These are phyloP conservation scores for Tenthredo scrophulariae DNA, from an alignment of 2,888 invertebrate genomes.

Conservation along the genomic window DNA sequence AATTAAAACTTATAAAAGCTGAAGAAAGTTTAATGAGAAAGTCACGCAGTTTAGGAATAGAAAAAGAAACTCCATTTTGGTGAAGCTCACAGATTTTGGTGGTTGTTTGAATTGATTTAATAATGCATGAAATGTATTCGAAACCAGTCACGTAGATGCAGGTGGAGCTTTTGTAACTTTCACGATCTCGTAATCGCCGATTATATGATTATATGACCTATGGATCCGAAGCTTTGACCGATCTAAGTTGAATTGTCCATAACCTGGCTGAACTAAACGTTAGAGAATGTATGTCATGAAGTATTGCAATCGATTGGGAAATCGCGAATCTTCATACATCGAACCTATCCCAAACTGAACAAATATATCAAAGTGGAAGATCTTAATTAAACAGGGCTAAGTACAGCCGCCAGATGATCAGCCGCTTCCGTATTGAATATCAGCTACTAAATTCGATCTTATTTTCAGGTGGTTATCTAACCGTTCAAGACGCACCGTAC, in stretches of 20 bases:
- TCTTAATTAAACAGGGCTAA: background rate
- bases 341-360: background rate
- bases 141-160: background rate
- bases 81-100: background rate
- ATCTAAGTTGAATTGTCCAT: background rate
- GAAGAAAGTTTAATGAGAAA: background rate
- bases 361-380: background rate
- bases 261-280: background rate
- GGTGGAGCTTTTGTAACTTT: background rate
- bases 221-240: background rate
- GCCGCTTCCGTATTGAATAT: background rate
- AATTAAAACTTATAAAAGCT: background rate
- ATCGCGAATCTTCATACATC: background rate
- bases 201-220: background rate
- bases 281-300: slow-evolving; percentile 10
- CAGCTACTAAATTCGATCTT: background rate
- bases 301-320: slow-evolving; percentile 1
- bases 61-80: background rate
- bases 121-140: background rate
- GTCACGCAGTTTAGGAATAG: background rate
- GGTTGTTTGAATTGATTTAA: too few species aligned
- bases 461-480: slow-evolving; percentile 86
- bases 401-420: background rate
- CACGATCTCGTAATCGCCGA: background rate
- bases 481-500: slow-evolving; percentile 89